Conservation (phyloP, 2,888 invertebrate species). For the Hypena proboscidalis region DNA sequence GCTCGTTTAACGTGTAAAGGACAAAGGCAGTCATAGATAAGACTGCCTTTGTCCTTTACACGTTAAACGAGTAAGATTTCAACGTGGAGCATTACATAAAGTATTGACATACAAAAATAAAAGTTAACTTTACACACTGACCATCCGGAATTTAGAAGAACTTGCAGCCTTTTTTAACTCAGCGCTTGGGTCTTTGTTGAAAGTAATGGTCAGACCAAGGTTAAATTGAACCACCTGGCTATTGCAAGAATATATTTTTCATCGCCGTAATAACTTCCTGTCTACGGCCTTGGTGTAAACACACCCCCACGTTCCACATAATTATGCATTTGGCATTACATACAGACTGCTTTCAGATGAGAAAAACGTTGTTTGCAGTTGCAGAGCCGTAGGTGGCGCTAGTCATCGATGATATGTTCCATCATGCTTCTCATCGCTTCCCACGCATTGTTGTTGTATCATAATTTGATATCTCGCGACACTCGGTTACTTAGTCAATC, state of each 20-base stretch:
- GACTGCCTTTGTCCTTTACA: too few species aligned
- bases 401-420: slow-evolving; percentile 57
- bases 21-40: too few species aligned
- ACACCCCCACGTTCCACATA: slow-evolving; percentile 13
- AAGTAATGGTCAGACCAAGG: too few species aligned
- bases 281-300: slow-evolving; percentile 10
- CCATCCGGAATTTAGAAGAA: too few species aligned
- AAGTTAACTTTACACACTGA: too few species aligned
- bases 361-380: slow-evolving; percentile 38
- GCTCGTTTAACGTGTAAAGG: too few species aligned
- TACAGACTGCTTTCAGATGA: slow-evolving; percentile 17
- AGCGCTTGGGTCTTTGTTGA: too few species aligned
- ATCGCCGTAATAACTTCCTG: too few species aligned
- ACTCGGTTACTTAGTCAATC: slow-evolving; percentile 58
- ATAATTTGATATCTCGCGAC: slow-evolving; percentile 58
- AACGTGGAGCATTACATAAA: too few species aligned
- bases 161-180: too few species aligned
- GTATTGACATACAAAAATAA: too few species aligned
- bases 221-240: slow-evolving; percentile 19
- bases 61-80: too few species aligned
- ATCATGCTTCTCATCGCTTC: slow-evolving; percentile 57
- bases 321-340: slow-evolving; percentile 13
- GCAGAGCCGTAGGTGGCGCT: slow-evolving; percentile 43
- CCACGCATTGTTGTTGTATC: slow-evolving; percentile 54
- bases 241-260: background rate